phyloP scores from a whole-genome alignment of 1,140 invertebrate genomes.

The Megalopta genalis region DNA sequence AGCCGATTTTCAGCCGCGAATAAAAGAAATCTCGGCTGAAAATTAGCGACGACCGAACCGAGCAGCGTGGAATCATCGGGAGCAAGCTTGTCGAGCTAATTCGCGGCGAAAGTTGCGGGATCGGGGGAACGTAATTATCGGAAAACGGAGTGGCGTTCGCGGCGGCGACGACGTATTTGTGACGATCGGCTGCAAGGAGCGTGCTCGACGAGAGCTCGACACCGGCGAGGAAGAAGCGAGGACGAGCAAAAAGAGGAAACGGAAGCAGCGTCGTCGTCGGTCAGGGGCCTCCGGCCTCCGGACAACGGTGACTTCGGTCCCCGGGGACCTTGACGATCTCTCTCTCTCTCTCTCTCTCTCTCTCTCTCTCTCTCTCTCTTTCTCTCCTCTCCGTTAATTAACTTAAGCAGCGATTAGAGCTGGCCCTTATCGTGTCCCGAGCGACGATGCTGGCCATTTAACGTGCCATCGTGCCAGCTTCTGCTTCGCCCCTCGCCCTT shows the following conservation, averaged over 20 bases:
- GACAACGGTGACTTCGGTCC: constrained; percentile 24
- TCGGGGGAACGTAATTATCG: constrained; percentile 12
- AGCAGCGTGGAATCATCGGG: too few relatives aligned
- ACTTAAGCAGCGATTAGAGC: constrained; percentile 56
- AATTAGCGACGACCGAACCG: too few relatives aligned
- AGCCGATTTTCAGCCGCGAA: too few relatives aligned
- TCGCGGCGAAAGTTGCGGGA: neutral
- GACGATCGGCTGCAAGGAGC: neutral
- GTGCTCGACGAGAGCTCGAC: neutral
- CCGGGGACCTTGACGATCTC: constrained; percentile 31
- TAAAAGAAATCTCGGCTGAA: too few relatives aligned
- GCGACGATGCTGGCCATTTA: constrained; percentile 39
- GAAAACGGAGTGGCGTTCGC: neutral
- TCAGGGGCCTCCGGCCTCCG: neutral
- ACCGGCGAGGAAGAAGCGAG: neutral
- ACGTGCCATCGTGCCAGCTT: constrained; percentile 19
- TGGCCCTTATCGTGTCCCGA: constrained; percentile 31
- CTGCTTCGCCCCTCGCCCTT: neutral
- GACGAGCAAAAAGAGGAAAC: neutral
- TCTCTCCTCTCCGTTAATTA: constrained; percentile 46
- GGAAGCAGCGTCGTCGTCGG: constrained; percentile 8
- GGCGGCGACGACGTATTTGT: neutral
- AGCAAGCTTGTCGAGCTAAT: neutral
- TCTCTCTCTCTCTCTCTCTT: too few relatives aligned
- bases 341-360: neutral